Percentiles rank a stretch among this genome's conserved stretches.
These are phyloP conservation scores for Platycheirus rosarum DNA, from an alignment of 2,888 invertebrate genomes.

Conservation along the genomic window DNA sequence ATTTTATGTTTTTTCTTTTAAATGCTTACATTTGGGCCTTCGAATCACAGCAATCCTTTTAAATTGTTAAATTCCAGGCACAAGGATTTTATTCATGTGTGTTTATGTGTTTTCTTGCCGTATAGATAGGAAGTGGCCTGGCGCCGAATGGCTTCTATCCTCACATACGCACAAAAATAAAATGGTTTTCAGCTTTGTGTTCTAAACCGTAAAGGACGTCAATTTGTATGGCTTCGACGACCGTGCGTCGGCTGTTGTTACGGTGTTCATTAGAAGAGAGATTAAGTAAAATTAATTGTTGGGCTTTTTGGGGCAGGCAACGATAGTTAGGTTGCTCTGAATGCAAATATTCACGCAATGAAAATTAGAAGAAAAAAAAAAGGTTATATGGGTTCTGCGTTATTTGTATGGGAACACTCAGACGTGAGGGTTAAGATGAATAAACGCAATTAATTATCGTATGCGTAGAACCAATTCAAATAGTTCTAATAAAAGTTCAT, in stretches of 20 bases:
- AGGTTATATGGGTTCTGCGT: background rate
- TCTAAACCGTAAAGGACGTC: conserved; percentile 36
- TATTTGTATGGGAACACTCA: background rate
- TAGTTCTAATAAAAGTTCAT: no score
- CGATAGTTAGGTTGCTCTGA: conserved; percentile 44
- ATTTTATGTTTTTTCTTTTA: conserved; percentile 40
- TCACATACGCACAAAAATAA: conserved; percentile 26
- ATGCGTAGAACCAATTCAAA: no score
- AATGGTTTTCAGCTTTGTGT: conserved; percentile 15
- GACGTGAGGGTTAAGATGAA: background rate
- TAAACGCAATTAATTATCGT: no score
- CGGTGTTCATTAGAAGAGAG: conserved; percentile 58
- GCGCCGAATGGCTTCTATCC: conserved; percentile 48
- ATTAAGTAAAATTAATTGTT: conserved; percentile 64
- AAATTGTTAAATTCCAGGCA: conserved; percentile 21
- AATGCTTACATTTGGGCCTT: conserved; percentile 37
- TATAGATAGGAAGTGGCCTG: conserved; percentile 13
- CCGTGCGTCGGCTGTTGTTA: conserved; percentile 10
- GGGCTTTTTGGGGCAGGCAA: conserved; percentile 40
- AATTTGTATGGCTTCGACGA: conserved; percentile 50
- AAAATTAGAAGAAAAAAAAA: background rate
- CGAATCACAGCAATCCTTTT: conserved; percentile 65
- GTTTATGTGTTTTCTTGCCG: background rate
- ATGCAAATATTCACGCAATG: conserved; percentile 19
- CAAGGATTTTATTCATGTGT: conserved; percentile 19